Evolutionary conservation across 2,113 vertebrate species (phyloP).

Genomic region (Callorhinus ursinus): DNA sequence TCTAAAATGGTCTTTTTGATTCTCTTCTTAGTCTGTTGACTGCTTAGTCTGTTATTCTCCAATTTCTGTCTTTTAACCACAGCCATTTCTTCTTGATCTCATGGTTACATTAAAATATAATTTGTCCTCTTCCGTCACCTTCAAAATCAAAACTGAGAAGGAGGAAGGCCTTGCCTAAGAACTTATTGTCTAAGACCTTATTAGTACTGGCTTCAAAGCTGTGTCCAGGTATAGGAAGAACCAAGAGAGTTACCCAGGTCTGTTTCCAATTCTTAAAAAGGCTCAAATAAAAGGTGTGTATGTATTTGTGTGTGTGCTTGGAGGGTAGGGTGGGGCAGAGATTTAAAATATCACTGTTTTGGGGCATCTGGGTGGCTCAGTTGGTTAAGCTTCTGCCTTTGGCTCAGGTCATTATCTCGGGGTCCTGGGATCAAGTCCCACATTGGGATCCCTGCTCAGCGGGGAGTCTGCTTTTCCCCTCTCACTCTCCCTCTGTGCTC

Average conservation of each 20-base stretch:
- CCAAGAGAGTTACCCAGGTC: not conserved
- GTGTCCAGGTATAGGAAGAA: not conserved
- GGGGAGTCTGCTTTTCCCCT: too few relatives aligned
- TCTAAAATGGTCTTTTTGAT: not conserved
- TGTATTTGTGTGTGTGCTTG: not conserved
- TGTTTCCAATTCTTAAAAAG: slow-evolving; percentile 14
- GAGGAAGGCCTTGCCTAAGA: not conserved
- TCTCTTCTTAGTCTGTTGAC: not conserved
- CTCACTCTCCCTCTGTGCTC: too few relatives aligned
- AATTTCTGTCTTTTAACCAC: not conserved
- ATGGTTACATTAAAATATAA: not conserved
- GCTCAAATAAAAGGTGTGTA: not conserved
- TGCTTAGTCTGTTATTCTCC: not conserved
- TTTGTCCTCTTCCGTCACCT: not conserved
- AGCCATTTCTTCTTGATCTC: not conserved
- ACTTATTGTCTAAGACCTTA: not conserved
- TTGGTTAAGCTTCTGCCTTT: too few relatives aligned
- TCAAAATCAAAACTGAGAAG: not conserved
- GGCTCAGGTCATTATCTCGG: too few relatives aligned
- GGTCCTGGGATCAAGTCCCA: too few relatives aligned
- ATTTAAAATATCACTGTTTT: slow-evolving; percentile 2
- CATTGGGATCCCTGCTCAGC: too few relatives aligned
- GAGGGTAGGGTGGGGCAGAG: not conserved
- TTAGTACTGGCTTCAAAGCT: not conserved
- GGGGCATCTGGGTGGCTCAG: too few relatives aligned